These are phyloP conservation scores for Nudaria mundana DNA, from an alignment of 2,888 invertebrate genomes.

Conservation along the genomic window DNA sequence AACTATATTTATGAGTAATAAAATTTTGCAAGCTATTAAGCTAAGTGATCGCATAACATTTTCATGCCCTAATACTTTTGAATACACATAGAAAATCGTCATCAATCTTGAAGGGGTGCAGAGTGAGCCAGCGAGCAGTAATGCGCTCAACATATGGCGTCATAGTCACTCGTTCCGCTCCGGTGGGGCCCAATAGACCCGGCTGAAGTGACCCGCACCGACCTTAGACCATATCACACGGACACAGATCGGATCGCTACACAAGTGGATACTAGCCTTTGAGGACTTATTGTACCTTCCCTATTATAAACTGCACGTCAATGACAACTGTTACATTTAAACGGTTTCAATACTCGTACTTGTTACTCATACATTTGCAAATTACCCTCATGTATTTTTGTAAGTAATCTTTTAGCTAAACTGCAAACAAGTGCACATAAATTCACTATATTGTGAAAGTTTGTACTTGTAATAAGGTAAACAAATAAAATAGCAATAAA, in stretches of 20 bases:
- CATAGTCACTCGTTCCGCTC: slow-evolving; percentile 60
- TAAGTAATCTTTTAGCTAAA: slow-evolving; percentile 22
- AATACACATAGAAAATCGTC: slow-evolving; percentile 65
- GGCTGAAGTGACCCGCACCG: slow-evolving; percentile 61
- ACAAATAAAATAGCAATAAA: too few species aligned
- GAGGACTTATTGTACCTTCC: slow-evolving; percentile 44
- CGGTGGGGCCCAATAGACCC: slow-evolving; percentile 51
- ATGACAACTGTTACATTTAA: slow-evolving; percentile 49
- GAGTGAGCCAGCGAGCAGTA: slow-evolving; percentile 48
- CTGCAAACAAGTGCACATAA: slow-evolving; percentile 1
- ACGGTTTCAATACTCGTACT: slow-evolving; percentile 30
- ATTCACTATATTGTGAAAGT: too few species aligned
- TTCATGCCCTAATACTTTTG: slow-evolving; percentile 76
- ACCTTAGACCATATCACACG: slow-evolving; percentile 53
- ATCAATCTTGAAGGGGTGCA: slow-evolving; percentile 76
- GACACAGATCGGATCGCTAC: slow-evolving; percentile 53
- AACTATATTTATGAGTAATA: slow-evolving; percentile 17
- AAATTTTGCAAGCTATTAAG: slow-evolving; percentile 65
- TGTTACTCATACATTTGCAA: slow-evolving; percentile 45
- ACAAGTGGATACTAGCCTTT: slow-evolving; percentile 55
- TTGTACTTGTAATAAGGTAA: neutral
- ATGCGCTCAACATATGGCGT: slow-evolving; percentile 76
- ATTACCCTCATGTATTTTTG: slow-evolving; percentile 56
- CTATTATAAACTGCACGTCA: slow-evolving; percentile 39
- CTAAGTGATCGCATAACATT: slow-evolving; percentile 77